phyloP scores from a whole-genome alignment of 2,113 vertebrate genomes.

The Mobula birostris region DNA sequence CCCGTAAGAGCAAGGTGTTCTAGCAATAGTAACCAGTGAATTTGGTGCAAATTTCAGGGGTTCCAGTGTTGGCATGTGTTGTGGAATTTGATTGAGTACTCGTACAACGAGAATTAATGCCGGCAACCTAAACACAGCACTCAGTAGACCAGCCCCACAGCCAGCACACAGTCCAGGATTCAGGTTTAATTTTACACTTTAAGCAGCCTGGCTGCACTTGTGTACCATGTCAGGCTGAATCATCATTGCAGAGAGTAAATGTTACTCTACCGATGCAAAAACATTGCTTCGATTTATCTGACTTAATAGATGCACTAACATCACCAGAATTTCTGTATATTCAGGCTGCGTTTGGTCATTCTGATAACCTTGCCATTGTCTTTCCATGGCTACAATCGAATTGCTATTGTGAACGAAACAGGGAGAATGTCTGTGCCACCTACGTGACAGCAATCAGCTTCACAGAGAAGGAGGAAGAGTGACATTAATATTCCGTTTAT shows the following conservation, averaged over 20 bases:
- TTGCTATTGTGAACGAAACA: neutral
- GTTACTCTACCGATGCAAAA: neutral
- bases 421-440: neutral
- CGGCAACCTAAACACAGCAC: too few relatives aligned
- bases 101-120: too few relatives aligned
- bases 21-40: too few relatives aligned
- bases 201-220: neutral
- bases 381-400: neutral
- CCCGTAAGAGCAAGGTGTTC: too few relatives aligned
- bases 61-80: too few relatives aligned
- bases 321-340: neutral
- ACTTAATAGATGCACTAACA: neutral
- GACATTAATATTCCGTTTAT: neutral
- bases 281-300: neutral
- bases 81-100: too few relatives aligned
- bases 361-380: neutral
- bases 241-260: neutral
- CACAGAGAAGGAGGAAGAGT: neutral
- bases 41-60: too few relatives aligned
- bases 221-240: neutral
- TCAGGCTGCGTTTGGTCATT: neutral
- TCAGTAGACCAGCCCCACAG: too few relatives aligned
- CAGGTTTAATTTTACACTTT: neutral
- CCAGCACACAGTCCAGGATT: neutral
- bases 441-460: neutral